phyloP scores from a whole-genome alignment of 2,113 vertebrate species.

The Oceanites oceanicus region DNA sequence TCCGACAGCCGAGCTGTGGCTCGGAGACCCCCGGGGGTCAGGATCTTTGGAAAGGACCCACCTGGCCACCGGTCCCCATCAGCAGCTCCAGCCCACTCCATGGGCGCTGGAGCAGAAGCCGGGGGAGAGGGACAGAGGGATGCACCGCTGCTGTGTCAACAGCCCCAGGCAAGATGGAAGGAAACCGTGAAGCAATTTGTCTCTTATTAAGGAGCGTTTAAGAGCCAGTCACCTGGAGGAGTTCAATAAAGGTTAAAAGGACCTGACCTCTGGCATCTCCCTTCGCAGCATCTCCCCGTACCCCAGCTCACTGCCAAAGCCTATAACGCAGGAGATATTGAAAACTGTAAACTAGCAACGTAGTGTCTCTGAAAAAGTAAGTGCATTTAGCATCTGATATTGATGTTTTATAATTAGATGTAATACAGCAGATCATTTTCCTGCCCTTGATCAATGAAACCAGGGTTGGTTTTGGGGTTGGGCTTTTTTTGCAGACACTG shows the following conservation, averaged over 20 bases:
- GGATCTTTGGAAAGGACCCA: not conserved
- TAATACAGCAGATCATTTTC: constrained; percentile 70
- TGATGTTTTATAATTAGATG: constrained; percentile 74
- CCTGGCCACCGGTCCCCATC: not conserved
- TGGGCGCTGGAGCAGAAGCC: not conserved
- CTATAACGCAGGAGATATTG: constrained; percentile 28
- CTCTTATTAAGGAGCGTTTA: constrained; percentile 29
- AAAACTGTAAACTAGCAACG: constrained; percentile 32
- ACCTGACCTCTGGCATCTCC: constrained; percentile 15
- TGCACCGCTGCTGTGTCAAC: not conserved
- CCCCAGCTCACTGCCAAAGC: constrained; percentile 23
- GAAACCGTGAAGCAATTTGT: not conserved
- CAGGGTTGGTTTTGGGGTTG: constrained; percentile 42
- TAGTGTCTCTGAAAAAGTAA: constrained; percentile 6
- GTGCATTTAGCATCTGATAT: constrained; percentile 63
- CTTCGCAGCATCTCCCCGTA: constrained; percentile 15
- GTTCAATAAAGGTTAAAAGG: constrained; percentile 52
- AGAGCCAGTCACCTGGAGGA: constrained; percentile 24
- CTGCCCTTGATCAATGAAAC: constrained; percentile 68
- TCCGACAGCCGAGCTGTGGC: not conserved
- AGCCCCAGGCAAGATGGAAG: not conserved
- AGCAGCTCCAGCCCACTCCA: not conserved
- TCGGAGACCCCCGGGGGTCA: not conserved
- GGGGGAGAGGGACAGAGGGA: not conserved
- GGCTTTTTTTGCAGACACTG: constrained; percentile 40